Conservation (phyloP, 2,797 vertebrate species). For the Pygocentrus nattereri region DNA sequence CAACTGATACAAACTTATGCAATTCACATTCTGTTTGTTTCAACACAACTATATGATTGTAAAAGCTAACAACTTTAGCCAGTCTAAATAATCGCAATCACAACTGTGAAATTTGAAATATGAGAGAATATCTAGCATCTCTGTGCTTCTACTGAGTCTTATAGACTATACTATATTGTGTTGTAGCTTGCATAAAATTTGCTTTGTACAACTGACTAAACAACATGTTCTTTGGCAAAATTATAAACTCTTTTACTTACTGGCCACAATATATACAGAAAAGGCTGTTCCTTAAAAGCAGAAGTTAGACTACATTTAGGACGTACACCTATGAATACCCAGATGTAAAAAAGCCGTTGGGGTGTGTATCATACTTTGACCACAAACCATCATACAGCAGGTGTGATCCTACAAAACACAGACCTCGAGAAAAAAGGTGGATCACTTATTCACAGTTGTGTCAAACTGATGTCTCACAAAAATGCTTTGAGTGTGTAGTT, state of each 20-base stretch:
- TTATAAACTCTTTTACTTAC: neutral
- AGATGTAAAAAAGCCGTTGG: slow-evolving; percentile 56
- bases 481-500: neutral
- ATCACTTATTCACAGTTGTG: slow-evolving; percentile 28
- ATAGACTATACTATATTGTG: no score
- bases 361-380: slow-evolving; percentile 51
- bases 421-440: neutral
- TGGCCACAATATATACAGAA: neutral
- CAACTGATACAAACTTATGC: no score
- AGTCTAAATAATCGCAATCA: no score
- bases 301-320: slow-evolving; percentile 17
- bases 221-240: no score
- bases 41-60: no score
- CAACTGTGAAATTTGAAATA: no score
- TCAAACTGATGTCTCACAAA: neutral
- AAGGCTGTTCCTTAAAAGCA: slow-evolving; percentile 40
- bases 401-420: slow-evolving; percentile 45
- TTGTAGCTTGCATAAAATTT: no score
- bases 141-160: no score
- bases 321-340: slow-evolving; percentile 1
- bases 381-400: slow-evolving; percentile 58
- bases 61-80: no score
- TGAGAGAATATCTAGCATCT: no score
- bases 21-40: no score
- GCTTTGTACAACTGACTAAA: no score